Conservation (phyloP, 2,113 vertebrate species). For the Oreochromis spilurus region DNA sequence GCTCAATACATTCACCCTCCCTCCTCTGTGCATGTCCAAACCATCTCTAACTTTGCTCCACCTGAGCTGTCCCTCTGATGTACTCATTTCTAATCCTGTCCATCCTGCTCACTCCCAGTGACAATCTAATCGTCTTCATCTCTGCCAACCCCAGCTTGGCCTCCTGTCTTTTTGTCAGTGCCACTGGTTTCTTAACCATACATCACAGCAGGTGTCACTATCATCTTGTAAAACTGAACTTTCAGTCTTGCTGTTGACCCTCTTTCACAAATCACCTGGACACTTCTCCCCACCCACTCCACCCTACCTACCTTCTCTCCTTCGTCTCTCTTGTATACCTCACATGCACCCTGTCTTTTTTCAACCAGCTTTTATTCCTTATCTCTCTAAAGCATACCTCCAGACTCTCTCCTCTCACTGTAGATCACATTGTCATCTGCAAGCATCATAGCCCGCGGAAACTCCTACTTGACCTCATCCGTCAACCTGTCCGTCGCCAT, state of each 20-base stretch:
- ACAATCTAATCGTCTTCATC: not conserved
- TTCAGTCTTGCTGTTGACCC: not conserved
- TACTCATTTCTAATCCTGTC: fast-evolving
- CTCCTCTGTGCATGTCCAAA: not conserved
- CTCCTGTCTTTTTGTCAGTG: not conserved
- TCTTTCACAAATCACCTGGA: not conserved
- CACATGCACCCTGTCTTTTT: not conserved
- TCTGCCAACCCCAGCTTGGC: not conserved
- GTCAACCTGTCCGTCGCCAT: not conserved
- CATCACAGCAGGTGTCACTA: not conserved
- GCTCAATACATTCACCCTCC: not conserved
- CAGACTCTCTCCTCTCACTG: not conserved
- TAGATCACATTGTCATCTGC: not conserved
- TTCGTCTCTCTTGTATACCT: not conserved
- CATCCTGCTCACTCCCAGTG: not conserved
- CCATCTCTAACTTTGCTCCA: not conserved
- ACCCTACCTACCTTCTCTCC: not conserved
- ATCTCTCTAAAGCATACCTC: not conserved
- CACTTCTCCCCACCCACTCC: not conserved
- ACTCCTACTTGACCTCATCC: not conserved
- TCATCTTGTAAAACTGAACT: not conserved
- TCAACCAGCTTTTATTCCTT: not conserved
- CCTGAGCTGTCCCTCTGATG: not conserved
- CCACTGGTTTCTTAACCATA: not conserved
- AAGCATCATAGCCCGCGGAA: not conserved